Percentiles rank a stretch among this genome's conserved stretches.
phyloP scores from a whole-genome alignment of 2,113 vertebrate genomes.

The Nematolebias whitei region DNA sequence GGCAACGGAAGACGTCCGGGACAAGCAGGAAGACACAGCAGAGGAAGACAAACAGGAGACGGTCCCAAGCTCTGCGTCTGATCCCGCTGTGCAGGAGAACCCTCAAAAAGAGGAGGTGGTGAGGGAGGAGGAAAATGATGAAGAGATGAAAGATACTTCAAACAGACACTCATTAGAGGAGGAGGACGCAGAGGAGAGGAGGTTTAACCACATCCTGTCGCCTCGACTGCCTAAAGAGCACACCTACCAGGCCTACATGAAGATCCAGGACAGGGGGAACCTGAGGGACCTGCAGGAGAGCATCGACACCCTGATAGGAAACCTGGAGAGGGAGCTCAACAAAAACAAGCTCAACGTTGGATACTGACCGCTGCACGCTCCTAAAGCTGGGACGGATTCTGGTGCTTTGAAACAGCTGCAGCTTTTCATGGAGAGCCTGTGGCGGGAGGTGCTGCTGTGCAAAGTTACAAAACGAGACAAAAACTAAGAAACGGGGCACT shows the following conservation, averaged over 20 bases:
- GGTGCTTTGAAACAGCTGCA: conserved; percentile 50
- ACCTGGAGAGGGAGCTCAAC: conserved; percentile 95
- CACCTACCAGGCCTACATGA: conserved; percentile 86
- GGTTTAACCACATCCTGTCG: conserved; percentile 56
- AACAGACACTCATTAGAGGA: conserved; percentile 22
- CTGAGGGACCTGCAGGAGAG: conserved; percentile 97
- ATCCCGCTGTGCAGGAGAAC: conserved; percentile 53
- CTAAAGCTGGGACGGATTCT: conserved; percentile 8
- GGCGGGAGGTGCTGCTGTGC: conserved; percentile 39
- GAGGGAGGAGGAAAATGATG: conserved; percentile 63
- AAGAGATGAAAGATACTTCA: conserved; percentile 12
- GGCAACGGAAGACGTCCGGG: conserved; percentile 51
- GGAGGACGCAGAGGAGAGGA: conserved; percentile 51
- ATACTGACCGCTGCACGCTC: conserved; percentile 73
- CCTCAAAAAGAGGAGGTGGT: conserved; percentile 24
- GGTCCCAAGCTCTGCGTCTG: background rate
- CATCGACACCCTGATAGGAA: conserved; percentile 95
- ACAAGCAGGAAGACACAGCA: conserved; percentile 40
- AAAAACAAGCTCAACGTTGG: conserved; percentile 92
- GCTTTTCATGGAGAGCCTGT: conserved; percentile 32
- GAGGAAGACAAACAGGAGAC: conserved; percentile 9
- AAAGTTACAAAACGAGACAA: conserved; percentile 39
- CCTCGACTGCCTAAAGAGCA: conserved; percentile 74
- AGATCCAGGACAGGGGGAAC: conserved; percentile 89
- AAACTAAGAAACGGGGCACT: conserved; percentile 56